Evolutionary conservation across 2,888 invertebrate genomes (phyloP), one percentile per base, ranked within the genome.

Genomic region (Chrysina gloriosa): DNA sequence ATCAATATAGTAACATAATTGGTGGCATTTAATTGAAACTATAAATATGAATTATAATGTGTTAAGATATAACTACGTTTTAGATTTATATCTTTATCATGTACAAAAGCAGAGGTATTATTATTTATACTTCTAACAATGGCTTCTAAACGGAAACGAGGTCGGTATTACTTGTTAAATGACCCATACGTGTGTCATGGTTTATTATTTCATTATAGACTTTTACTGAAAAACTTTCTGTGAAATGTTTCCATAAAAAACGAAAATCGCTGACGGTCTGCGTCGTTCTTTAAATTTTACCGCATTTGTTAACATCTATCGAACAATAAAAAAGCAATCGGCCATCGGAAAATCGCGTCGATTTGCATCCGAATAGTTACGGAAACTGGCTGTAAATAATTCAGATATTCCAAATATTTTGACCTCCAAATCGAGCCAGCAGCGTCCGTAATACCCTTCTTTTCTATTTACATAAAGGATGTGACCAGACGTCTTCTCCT

Each of bases 341-440:
- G 74, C 76, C 77, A 78, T 75, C 58, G 58, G 76, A 7, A 75
- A 79, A 77, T 78, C 75, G 74, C 69, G 72, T 71, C 75, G 75
- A 79, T 81, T 80, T 80, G 74, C 78, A 78, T 79, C 73, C 72
- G 75, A 79, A 81, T 81, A 77, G 78, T 75, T 71, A 67, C 76
- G 80, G 79, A 80, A 80, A 76, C 76, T 77, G 79, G 81, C 80
- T 81, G 81, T 82, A 82, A 82, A 82, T 82, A 82, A 82, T 82
- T 82, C 82, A 81, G 69, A 52, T 58, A 36, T 48, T 58, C 39
- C 25, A 52, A 52, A 52, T 31, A 31, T 52, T 52, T 78, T 78
- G 78, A 79, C 80, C 81, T 80, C 78, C 76, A 68, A 66, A 65
- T 69, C 54, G 29, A 19, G 23, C 31, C 31, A 31, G 11, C 29